Base-by-base conservation (phyloP, 2,888 invertebrate genomes). In the Eupsilia transversa region DNA sequence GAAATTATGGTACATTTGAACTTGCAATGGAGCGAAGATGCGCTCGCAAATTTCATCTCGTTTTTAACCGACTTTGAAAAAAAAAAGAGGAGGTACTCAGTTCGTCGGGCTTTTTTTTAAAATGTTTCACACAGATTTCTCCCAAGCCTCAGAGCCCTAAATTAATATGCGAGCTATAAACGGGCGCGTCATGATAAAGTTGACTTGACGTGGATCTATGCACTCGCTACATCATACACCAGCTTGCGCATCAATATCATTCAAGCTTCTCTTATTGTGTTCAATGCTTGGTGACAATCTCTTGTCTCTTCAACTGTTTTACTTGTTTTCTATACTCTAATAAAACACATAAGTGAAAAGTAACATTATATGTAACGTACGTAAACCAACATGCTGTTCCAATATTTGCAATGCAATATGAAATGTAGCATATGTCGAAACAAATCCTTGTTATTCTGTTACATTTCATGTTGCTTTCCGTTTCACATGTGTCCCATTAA, bases 181-280 rank as follows among this genome's bases (percentile, higher is more conserved):
- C 90, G 91, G 91, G 64, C 90, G 87, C 88, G 87, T 88, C 88
- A 82, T 78, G 52, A 33, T 68, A 7, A 76, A 71, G 61, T n/a
- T 56, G 33, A 61, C 63, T 80, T 80, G 86, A 85, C 89, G 91
- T 90, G 92, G 68, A 92, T 94, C 92, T 85, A 83, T 79, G 49
- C 17, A 27, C 92, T 94, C 95, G 95, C 95, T 84, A 95, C 66
- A 95, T 81, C 75, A 87, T 43, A 60, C 10, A 88, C 92, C 92
- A 85, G 85, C 79, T 81, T 83, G 92, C 94, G 93, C 94, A 93
- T 83, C 94, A 86, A 89, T 91, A 80, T 81, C 83, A 80, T 74
- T 80, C 54, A 5, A 88, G 92, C 85, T 70, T 83, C 84, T 88
- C 79, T 43, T 89, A 89, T 89, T 91, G 93, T 91, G 94, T 94